A percentile compares a stretch with the other conserved stretches of the same genome.
Evolutionary conservation across 2,113 vertebrate genomes (phyloP).

Genomic region (Campylomormyrus tamandua): DNA sequence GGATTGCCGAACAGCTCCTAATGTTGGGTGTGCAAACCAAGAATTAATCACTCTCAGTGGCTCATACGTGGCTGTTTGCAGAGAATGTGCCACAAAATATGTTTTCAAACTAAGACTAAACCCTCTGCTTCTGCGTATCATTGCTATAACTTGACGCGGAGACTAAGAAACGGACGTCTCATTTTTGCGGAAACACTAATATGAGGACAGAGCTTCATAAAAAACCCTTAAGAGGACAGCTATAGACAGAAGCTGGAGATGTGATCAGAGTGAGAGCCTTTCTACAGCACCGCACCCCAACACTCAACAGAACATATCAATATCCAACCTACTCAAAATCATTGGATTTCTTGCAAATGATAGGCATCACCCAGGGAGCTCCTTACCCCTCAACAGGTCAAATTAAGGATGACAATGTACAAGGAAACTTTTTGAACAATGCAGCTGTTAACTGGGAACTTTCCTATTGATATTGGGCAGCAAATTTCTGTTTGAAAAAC

Average conservation of each 20-base stretch:
- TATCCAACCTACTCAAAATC: background rate
- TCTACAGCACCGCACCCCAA: background rate
- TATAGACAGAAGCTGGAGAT: background rate
- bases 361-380: background rate
- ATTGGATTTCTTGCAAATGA: background rate
- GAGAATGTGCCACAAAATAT: background rate
- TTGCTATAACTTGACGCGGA: background rate
- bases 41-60: background rate
- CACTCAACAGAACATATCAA: background rate
- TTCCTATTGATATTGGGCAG: background rate
- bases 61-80: background rate
- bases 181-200: background rate
- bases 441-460: background rate
- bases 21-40: background rate
- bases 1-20: background rate
- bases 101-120: background rate
- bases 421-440: background rate
- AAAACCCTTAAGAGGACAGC: background rate
- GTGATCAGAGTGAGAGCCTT: background rate
- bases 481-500: background rate
- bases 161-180: background rate
- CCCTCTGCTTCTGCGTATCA: background rate
- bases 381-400: background rate
- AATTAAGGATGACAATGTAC: background rate
- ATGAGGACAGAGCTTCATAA: background rate